Conservation (phyloP, 2,113 vertebrate species). For the Elgaria multicarinata region DNA sequence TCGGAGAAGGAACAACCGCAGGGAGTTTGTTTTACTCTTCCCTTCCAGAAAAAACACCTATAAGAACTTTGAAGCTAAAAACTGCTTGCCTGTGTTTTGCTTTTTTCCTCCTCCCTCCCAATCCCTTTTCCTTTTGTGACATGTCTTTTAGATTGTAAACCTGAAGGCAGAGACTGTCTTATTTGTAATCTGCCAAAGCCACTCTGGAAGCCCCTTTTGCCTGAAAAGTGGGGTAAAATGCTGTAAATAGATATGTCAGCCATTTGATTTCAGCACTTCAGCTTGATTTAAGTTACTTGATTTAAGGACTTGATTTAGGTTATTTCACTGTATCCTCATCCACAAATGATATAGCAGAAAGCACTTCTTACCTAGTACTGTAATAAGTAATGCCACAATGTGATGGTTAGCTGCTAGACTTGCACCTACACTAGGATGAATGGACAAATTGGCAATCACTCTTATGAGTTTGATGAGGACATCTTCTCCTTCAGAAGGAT, state of each 20-base stretch:
- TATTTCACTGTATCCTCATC: background rate
- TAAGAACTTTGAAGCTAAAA: too few relatives aligned
- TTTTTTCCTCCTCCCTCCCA: too few relatives aligned
- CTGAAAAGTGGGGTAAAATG: too few relatives aligned
- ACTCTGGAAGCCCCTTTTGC: too few relatives aligned
- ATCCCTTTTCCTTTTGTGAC: too few relatives aligned
- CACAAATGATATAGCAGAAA: background rate
- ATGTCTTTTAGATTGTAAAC: too few relatives aligned
- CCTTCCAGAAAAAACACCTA: too few relatives aligned
- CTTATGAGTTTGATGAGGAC: slow-evolving; percentile 92
- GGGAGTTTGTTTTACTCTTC: too few relatives aligned
- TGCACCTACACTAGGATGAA: slow-evolving; percentile 82
- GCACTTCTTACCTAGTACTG: slow-evolving; percentile 83
- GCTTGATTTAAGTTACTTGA: background rate
- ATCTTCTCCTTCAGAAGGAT: slow-evolving; percentile 79
- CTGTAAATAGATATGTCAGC: background rate
- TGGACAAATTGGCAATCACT: slow-evolving; percentile 89
- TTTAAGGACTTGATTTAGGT: background rate
- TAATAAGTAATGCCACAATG: slow-evolving; percentile 82
- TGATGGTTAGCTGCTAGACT: slow-evolving; percentile 75
- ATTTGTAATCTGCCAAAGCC: too few relatives aligned
- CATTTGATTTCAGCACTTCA: background rate
- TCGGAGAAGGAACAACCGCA: too few relatives aligned
- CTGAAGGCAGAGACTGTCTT: too few relatives aligned
- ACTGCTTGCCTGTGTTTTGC: too few relatives aligned